Evolutionary conservation across 2,888 invertebrate species (phyloP), one percentile per base, ranked within the genome.

Genomic region (Copidosoma aretas): DNA sequence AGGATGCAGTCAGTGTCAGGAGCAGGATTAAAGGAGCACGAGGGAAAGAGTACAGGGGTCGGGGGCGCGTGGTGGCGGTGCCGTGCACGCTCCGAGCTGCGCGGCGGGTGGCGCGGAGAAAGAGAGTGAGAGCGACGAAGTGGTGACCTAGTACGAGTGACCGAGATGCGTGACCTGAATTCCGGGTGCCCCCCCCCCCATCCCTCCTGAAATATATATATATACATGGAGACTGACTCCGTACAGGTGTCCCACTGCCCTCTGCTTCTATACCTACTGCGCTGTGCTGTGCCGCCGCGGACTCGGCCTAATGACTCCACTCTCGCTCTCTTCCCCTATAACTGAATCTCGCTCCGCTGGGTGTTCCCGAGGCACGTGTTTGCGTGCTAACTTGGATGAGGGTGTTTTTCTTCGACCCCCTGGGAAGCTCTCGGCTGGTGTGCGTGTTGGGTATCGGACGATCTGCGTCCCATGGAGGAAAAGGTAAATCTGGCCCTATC

Each of bases 151-250:
- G 79, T 81, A 77, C 77, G 79, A 80, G 81, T 80, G 80, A 77
- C 80, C 81, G 81, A 82, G 80, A 81, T 81, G 80, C 81, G 81
- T 82, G 81, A 81, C 81, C 81, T 78, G 81, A 81, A 82, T 82
- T 80, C 80, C 81, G 76, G 71, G 70, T 71, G 15, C 43, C 17
- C 43, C 12, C 43, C 8, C 32, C 8, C 32, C 32, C 32, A 3
- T 32, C 32, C 32, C 32, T 32, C 8, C 3, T 8, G 32, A 3
- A 3, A 8, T 32, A 32, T 8, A 32, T 3, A 32, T n/a, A n/a
- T n/a, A n/a, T n/a, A n/a, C n/a, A n/a, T n/a, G n/a, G n/a, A n/a
- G n/a, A n/a, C n/a, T n/a, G 32, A 32, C 32, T 67, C 56, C 76
- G 77, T 79, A 81, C 81, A 81, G 81, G 81, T 81, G 81, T 79